These are phyloP conservation scores for Chelon auratus DNA, from an alignment of 2,797 vertebrate species.

Conservation along the genomic window DNA sequence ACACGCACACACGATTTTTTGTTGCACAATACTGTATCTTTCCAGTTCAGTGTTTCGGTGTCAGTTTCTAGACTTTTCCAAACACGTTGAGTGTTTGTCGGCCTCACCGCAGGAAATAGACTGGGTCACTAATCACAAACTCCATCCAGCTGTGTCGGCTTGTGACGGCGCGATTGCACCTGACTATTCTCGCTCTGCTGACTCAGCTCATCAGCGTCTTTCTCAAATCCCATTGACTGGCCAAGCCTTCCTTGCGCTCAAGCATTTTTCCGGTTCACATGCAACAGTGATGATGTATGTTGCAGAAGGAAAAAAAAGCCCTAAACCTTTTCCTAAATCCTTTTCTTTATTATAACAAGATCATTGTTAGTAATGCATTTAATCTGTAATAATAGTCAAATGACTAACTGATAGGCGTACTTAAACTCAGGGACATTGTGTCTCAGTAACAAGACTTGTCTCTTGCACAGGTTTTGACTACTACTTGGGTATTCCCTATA, in stretches of 20 bases:
- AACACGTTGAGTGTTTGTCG: background rate
- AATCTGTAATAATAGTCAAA: too few relatives aligned
- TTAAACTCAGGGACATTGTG: too few relatives aligned
- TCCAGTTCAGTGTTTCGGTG: slow-evolving; percentile 13
- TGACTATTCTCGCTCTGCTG: slow-evolving; percentile 18
- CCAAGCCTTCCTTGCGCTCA: too few relatives aligned
- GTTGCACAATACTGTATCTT: slow-evolving; percentile 1
- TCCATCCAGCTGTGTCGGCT: slow-evolving; percentile 36
- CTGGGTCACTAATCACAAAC: slow-evolving; percentile 7
- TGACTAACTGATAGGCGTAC: too few relatives aligned
- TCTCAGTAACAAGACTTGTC: slow-evolving; percentile 12
- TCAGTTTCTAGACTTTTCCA: slow-evolving; percentile 18
- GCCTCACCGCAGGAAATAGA: slow-evolving; percentile 39
- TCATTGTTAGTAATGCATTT: too few relatives aligned
- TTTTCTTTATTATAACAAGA: too few relatives aligned
- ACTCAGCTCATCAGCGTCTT: slow-evolving; percentile 2
- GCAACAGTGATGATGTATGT: too few relatives aligned
- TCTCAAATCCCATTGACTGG: too few relatives aligned
- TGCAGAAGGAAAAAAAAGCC: too few relatives aligned
- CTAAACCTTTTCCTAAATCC: too few relatives aligned
- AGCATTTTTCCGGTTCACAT: too few relatives aligned
- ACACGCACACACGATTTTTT: too few relatives aligned
- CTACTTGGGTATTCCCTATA: slow-evolving; percentile 95
- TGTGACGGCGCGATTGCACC: slow-evolving; percentile 5
- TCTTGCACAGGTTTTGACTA: slow-evolving; percentile 91